A percentile compares a stretch with the other conserved stretches of the same genome.
These are phyloP conservation scores for Gavia stellata DNA, from an alignment of 2,113 vertebrate genomes.

Conservation along the genomic window DNA sequence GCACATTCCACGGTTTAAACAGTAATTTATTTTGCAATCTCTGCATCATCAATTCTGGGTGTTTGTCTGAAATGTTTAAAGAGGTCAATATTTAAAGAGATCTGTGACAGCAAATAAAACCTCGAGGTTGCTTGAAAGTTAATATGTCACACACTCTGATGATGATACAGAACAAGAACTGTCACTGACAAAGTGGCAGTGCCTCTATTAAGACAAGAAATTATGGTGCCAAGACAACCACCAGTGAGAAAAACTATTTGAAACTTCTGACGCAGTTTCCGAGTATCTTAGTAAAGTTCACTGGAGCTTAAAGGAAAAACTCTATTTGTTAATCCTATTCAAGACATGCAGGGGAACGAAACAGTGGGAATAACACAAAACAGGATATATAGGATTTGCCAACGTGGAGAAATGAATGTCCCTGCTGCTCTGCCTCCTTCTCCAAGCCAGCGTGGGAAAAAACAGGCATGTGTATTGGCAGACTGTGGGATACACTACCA, in stretches of 20 bases:
- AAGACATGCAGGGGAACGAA: background rate
- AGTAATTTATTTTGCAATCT: slow-evolving; percentile 65
- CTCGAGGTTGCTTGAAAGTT: slow-evolving; percentile 35
- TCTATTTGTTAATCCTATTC: background rate
- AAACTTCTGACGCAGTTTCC: background rate
- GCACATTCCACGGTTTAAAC: slow-evolving; percentile 63
- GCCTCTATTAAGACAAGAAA: background rate
- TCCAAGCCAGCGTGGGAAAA: background rate
- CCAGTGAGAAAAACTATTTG: background rate
- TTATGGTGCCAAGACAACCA: background rate
- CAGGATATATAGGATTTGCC: background rate
- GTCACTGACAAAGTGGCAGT: background rate
- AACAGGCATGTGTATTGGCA: background rate
- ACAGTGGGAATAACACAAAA: background rate
- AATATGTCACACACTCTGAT: slow-evolving; percentile 40
- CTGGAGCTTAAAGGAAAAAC: background rate
- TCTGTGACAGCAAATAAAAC: slow-evolving; percentile 46
- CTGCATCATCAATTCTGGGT: slow-evolving; percentile 43
- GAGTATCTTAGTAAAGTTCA: slow-evolving; percentile 23
- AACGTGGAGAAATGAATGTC: background rate
- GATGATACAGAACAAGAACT: background rate
- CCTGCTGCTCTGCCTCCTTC: background rate
- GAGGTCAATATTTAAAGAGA: slow-evolving; percentile 63
- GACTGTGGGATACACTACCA: background rate
- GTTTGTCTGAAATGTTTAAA: slow-evolving; percentile 56